Conservation (phyloP, 2,113 vertebrate species). For the Etheostoma cragini region DNA sequence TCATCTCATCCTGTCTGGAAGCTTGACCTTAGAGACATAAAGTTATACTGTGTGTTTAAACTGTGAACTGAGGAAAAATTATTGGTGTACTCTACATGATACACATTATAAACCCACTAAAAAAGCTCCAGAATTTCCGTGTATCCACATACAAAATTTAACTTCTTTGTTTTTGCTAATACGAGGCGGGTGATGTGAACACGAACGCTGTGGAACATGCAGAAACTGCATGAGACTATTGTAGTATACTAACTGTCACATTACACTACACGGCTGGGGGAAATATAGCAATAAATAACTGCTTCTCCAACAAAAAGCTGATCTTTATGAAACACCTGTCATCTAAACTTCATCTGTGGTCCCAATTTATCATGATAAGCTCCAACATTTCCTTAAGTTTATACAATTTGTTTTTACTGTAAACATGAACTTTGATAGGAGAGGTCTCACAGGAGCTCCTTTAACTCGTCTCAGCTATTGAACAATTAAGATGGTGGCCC, state of each 20-base stretch:
- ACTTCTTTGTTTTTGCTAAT: no score
- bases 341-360: constrained; percentile 2
- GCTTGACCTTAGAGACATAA: neutral
- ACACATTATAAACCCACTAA: no score
- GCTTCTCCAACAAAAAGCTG: neutral
- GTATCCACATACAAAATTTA: no score
- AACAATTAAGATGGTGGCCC: constrained; percentile 71
- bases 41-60: neutral
- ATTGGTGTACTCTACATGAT: no score
- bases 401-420: constrained; percentile 46
- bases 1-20: constrained; percentile 15
- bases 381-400: constrained; percentile 5
- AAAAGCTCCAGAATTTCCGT: no score
- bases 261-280: no score
- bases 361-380: constrained; percentile 15
- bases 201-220: no score
- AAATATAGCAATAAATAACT: neutral
- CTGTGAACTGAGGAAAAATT: neutral
- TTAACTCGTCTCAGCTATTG: constrained; percentile 41
- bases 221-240: no score
- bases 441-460: constrained; percentile 36
- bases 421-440: constrained; percentile 61
- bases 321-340: neutral
- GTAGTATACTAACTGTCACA: no score
- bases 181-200: no score